Base-by-base conservation (phyloP, 1,140 invertebrate genomes). In the Drosophila azteca region DNA sequence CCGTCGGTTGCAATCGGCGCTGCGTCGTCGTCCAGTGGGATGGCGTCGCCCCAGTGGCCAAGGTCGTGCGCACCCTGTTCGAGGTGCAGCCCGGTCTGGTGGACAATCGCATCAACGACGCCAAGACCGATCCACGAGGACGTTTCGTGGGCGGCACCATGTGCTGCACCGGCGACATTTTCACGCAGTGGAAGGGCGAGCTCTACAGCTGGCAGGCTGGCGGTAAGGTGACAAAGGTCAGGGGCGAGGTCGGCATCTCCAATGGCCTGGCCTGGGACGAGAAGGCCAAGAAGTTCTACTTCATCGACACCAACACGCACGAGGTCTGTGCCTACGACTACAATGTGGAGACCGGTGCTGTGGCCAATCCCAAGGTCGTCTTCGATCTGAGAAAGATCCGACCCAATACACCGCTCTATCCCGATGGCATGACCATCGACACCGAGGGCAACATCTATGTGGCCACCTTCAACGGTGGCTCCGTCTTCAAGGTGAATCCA, bases 201-300 rank as follows among this genome's bases (percentile, higher is more conserved):
- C 82, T 92, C 75, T 73, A 93, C 92, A 51, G 74, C 63, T 71
- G 91, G 93, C 45, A 93, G 93, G 78, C 93, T 92, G 87, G 95
- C 93, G 39, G 95, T 93, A 26, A 91, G 95, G 4, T 96, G 94
- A 88, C 90, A 91, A 11, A 55, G 61, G 77, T 90, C 59, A 93
- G 52, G 43, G 75, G 53, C 57, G 75, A 92, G 74, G 93, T 96
- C 17, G 93, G 94, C 51, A 95, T 97, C 46, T 96, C 96, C 35
- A 98, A 98, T 90, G 97, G 97, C 0, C 88, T 98, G 5, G 94
- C 94, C 9, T 98, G 97, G 97, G 95, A 95, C 70, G 82, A 92
- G 2, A 93, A 94, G 46, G 94, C 94, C 59, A 94, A 94, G 22
- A 94, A 94, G 24, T 94, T 97, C 92, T 97, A 95, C 90, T 97